Conservation (phyloP, 2,888 invertebrate species). For the Parochlus steinenii region DNA sequence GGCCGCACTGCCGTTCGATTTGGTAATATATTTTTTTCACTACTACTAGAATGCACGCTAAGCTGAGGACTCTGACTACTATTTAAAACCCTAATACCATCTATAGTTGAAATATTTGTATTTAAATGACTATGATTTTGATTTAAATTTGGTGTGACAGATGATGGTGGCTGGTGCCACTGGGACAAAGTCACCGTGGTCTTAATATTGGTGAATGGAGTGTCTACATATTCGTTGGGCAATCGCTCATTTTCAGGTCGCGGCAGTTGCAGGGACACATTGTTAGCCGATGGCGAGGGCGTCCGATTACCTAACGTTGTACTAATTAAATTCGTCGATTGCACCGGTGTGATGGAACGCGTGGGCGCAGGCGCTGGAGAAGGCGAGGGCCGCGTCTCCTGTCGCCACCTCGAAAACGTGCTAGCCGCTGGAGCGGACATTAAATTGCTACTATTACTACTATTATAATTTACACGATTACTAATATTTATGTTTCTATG, state of each 20-base stretch:
- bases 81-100: conserved; percentile 13
- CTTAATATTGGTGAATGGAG: conserved; percentile 36
- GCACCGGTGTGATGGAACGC: conserved; percentile 19
- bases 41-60: conserved; percentile 5
- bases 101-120: conserved; percentile 12
- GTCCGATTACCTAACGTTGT: conserved; percentile 23
- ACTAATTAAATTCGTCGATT: conserved; percentile 24
- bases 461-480: no score
- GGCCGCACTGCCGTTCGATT: conserved; percentile 15
- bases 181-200: conserved; percentile 9
- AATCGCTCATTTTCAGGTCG: conserved; percentile 73
- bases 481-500: conserved; percentile 15
- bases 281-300: conserved; percentile 15
- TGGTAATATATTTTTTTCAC: conserved; percentile 8
- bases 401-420: conserved; percentile 25
- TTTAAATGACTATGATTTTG: conserved; percentile 1
- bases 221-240: conserved; percentile 88
- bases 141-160: conserved; percentile 11
- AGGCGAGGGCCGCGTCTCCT: conserved; percentile 16
- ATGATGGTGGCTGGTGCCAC: conserved; percentile 14
- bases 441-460: conserved; percentile 15
- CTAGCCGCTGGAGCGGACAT: conserved; percentile 26
- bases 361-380: not conserved
- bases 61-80: conserved; percentile 4
- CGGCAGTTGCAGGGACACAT: conserved; percentile 35